Evolutionary conservation across 2,797 vertebrate species (phyloP).

Genomic region (Ciconia nigra): DNA sequence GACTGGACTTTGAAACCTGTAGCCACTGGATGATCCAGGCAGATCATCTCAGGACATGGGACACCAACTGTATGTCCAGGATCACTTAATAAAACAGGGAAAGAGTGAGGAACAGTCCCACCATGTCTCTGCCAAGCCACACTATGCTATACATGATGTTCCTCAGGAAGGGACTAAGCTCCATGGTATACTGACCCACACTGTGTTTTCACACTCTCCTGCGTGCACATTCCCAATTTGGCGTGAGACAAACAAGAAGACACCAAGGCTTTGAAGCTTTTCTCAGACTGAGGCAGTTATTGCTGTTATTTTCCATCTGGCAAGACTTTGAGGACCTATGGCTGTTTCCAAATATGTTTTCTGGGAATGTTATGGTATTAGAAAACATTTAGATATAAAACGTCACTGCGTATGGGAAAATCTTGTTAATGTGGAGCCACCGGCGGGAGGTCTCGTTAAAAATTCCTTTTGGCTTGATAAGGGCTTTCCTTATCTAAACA

Average conservation of each 20-base stretch:
- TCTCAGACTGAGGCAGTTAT: not conserved
- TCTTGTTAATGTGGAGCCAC: slow-evolving; percentile 45
- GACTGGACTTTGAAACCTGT: not conserved
- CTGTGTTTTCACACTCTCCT: not conserved
- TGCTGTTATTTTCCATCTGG: slow-evolving; percentile 30
- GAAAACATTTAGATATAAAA: slow-evolving; percentile 3
- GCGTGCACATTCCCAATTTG: not conserved
- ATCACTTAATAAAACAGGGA: not conserved
- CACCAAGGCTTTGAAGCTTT: slow-evolving; percentile 16
- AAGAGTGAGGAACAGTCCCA: not conserved
- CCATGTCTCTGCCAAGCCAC: not conserved
- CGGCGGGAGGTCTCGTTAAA: not conserved
- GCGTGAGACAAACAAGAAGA: not conserved
- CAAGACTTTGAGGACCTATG: not conserved
- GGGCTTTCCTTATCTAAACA: slow-evolving; percentile 51
- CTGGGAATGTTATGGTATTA: slow-evolving; percentile 20
- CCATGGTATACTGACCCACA: not conserved
- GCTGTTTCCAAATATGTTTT: not conserved
- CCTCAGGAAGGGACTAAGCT: not conserved
- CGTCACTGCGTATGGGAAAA: not conserved
- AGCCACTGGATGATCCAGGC: not conserved
- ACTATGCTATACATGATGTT: not conserved
- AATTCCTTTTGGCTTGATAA: slow-evolving; percentile 60
- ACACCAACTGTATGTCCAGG: not conserved
- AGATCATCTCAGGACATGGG: not conserved